A percentile compares a stretch with the other conserved stretches of the same genome.
phyloP scores from a whole-genome alignment of 2,888 invertebrate genomes.

The Aelia acuminata region DNA sequence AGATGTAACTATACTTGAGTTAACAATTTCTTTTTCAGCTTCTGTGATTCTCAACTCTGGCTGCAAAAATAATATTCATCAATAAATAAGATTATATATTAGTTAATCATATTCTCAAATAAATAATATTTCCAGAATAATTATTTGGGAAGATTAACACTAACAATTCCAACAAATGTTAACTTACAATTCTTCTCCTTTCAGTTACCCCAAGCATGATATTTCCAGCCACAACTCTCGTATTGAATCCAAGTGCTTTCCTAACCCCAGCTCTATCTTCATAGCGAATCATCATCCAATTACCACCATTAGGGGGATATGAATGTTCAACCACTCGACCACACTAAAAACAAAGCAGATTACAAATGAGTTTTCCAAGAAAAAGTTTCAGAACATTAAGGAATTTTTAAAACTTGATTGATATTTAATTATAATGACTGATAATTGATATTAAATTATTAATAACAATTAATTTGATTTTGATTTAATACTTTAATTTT shows the following conservation, averaged over 20 bases:
- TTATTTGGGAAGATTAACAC: neutral
- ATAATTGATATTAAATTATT: too few species aligned
- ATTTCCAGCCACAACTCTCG: conserved; percentile 55
- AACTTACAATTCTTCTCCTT: conserved; percentile 56
- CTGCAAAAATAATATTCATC: conserved; percentile 41
- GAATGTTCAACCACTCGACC: conserved; percentile 54
- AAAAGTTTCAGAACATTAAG: neutral
- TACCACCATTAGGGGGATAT: conserved; percentile 53
- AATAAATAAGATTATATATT: neutral
- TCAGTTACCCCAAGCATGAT: conserved; percentile 56
- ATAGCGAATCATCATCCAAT: conserved; percentile 53
- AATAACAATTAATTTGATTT: too few species aligned
- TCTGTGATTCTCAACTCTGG: conserved; percentile 55
- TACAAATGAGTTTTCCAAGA: neutral
- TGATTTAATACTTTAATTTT: too few species aligned
- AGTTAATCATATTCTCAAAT: too few species aligned
- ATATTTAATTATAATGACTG: too few species aligned
- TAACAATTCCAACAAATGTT: neutral
- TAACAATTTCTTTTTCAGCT: conserved; percentile 53
- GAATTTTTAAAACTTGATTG: too few species aligned
- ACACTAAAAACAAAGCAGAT: conserved; percentile 52
- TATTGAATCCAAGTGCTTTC: conserved; percentile 53
- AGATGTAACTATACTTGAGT: neutral
- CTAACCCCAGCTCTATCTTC: conserved; percentile 53
- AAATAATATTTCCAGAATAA: too few species aligned